Evolutionary conservation across 37 sponge, comb jelly and placozoan species (phyloP), one percentile per base, ranked within the genome.

Genomic region (Lycopodina hypogea): DNA sequence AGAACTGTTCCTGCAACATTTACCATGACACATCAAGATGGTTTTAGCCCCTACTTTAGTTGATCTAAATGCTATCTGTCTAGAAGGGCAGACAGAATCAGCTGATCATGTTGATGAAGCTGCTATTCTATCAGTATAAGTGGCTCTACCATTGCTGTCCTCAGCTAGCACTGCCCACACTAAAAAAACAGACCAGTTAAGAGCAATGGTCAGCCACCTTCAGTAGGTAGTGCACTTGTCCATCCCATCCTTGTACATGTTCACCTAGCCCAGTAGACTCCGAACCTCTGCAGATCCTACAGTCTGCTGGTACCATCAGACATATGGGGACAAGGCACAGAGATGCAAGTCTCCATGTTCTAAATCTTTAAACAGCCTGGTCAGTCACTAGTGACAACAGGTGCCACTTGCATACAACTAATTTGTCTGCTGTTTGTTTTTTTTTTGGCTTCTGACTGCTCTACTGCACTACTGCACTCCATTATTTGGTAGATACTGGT

Each of bases 91-190:
- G 6, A 84, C 84, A n/a, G 84, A 79, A 35, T 55, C 83, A 70
- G 84, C 84, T 51, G 84, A 83, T 42, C 83, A 75, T 35, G 69
- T 89, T 33, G 37, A 74, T 1, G 89, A 89, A 41, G 89, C 83
- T 4, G 74, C 84, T 19, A n/a, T 60, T 23, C 87, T 76, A 36
- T 37, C 86, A 2, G 85, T 77, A 1, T 40, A 50, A 23, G 52
- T 78, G 38, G 42, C 74, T 14, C 30, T 59, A 15, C 58, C 58
- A 12, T 15, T 28, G 26, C 36, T 36, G 9, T 21, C 76, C 12
- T 19, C 80, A 0, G 78, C n/a, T 51, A 78, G 68, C 60, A 84
- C 32, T 72, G 78, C 39, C 78, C 71, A 2, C 61, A 53, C 18
- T 69, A n/a, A 32, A 22, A 64, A 77, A 40, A 72, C 78, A 2